Conservation (phyloP, 2,113 vertebrate genomes). For the human region GRCh38 chr11:74446501-74447000, state of each 20-base stretch:
- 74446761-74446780: slow-evolving; percentile 51
- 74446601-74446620: slow-evolving; percentile 55
- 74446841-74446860: background rate
- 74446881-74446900: slow-evolving; percentile 34
- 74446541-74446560: slow-evolving; percentile 19
- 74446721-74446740: slow-evolving; percentile 55
- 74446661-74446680: slow-evolving; percentile 44
- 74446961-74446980: background rate
- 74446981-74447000: slow-evolving; percentile 43
- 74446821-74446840: background rate
- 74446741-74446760: slow-evolving; percentile 61
- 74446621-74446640: slow-evolving; percentile 69
- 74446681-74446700: slow-evolving; percentile 44
- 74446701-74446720: slow-evolving; percentile 70
- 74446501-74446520: slow-evolving; percentile 61
- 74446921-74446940: background rate
- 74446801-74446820: slow-evolving; percentile 13
- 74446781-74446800: background rate
- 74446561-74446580: background rate
- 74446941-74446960: background rate
- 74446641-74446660: slow-evolving; percentile 60
- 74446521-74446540: slow-evolving; percentile 41
- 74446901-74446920: background rate
- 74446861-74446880: slow-evolving; percentile 15
- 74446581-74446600: slow-evolving; percentile 56